phyloP scores from a whole-genome alignment of 1,140 invertebrate species.

The Drosophila oshimai region DNA sequence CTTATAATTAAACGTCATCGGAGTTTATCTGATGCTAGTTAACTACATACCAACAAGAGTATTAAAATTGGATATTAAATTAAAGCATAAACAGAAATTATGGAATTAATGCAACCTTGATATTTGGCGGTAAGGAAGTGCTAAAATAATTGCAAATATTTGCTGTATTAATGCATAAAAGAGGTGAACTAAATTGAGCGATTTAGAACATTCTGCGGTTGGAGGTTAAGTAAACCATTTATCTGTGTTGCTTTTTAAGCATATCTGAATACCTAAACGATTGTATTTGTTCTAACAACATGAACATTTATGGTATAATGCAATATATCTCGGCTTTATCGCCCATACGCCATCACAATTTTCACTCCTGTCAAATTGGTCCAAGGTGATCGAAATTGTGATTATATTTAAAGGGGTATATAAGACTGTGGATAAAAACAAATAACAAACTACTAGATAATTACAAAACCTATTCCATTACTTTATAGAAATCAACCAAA shows the following conservation, averaged over 20 bases:
- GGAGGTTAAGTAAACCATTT: not conserved
- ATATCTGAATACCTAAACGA: conserved; percentile 6
- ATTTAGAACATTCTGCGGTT: not conserved
- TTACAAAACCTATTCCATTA: not conserved
- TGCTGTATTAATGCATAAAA: not conserved
- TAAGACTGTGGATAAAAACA: not conserved
- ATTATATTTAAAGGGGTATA: not conserved
- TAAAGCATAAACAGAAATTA: conserved; percentile 7
- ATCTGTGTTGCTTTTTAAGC: not conserved
- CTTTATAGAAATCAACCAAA: not conserved
- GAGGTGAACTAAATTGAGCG: not conserved
- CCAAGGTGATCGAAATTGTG: conserved; percentile 47
- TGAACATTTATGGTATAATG: conserved; percentile 18
- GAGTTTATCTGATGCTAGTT: conserved; percentile 41
- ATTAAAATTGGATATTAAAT: conserved; percentile 18
- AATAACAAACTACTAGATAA: not conserved
- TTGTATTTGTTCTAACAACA: conserved; percentile 17
- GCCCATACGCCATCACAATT: conserved; percentile 46
- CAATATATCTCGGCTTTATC: conserved; percentile 40
- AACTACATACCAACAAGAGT: conserved; percentile 1
- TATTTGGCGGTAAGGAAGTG: conserved; percentile 13
- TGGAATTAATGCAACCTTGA: conserved; percentile 16
- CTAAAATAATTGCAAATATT: not conserved
- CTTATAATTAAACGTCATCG: conserved; percentile 48
- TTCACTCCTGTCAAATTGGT: conserved; percentile 61